A percentile compares a stretch with the other conserved stretches of the same genome.
These are phyloP conservation scores for Ophiodon elongatus DNA, from an alignment of 2,113 vertebrate genomes.

Conservation along the genomic window DNA sequence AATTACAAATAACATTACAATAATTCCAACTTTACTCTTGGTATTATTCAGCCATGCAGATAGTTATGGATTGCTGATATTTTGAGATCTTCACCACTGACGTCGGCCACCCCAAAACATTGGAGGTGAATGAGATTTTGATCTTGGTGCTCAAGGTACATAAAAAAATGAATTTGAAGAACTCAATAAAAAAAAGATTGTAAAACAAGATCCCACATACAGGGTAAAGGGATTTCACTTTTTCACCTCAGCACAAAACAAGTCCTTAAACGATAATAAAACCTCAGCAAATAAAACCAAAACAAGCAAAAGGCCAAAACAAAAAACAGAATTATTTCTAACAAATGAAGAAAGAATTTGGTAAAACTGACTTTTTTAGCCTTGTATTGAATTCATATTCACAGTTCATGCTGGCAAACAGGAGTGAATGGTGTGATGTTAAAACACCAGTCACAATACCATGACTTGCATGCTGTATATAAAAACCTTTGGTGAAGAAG, in stretches of 20 bases:
- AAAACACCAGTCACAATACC: neutral
- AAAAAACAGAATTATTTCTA: too few relatives aligned
- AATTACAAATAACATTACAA: neutral
- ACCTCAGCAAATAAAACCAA: too few relatives aligned
- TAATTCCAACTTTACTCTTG: neutral
- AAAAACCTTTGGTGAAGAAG: neutral
- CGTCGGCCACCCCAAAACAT: neutral
- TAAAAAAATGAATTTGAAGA: neutral
- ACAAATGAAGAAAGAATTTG: too few relatives aligned
- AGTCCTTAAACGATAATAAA: too few relatives aligned
- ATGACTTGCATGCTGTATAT: neutral
- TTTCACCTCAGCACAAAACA: too few relatives aligned
- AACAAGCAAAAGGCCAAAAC: too few relatives aligned
- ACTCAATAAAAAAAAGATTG: neutral
- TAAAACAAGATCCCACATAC: too few relatives aligned
- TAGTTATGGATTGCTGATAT: neutral
- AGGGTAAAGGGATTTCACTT: too few relatives aligned
- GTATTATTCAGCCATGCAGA: neutral
- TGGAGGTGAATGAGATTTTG: neutral
- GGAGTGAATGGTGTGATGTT: too few relatives aligned
- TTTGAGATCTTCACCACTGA: neutral
- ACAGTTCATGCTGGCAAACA: too few relatives aligned
- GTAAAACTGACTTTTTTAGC: too few relatives aligned
- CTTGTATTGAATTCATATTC: too few relatives aligned
- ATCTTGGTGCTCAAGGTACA: neutral